Percentiles rank a stretch among this genome's conserved stretches.
phyloP scores from a whole-genome alignment of 2,113 vertebrate genomes.

The Guaruba guarouba region DNA sequence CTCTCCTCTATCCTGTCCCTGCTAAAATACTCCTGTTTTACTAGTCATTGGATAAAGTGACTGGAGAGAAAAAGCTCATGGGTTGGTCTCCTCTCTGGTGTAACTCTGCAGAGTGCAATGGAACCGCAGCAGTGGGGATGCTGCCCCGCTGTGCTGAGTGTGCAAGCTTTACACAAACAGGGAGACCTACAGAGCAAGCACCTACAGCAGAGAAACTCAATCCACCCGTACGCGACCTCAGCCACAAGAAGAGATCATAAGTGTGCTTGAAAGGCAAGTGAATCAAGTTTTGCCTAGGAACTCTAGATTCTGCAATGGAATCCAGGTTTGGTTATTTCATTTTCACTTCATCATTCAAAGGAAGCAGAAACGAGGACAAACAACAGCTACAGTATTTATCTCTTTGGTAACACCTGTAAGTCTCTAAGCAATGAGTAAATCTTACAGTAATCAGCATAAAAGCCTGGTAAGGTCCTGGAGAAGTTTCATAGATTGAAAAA shows the following conservation, averaged over 20 bases:
- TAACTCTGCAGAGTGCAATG: not conserved
- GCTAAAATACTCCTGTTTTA: not conserved
- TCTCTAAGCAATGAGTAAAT: not conserved
- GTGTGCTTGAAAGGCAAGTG: constrained; percentile 40
- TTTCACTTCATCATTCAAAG: not conserved
- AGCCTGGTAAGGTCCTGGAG: not conserved
- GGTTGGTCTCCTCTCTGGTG: not conserved
- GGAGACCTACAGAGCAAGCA: not conserved
- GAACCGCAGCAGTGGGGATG: not conserved
- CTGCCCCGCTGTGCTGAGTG: not conserved
- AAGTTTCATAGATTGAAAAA: not conserved
- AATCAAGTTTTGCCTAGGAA: not conserved
- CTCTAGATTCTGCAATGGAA: not conserved
- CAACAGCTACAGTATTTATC: constrained; percentile 5
- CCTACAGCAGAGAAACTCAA: not conserved
- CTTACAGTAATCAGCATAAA: not conserved
- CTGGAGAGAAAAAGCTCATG: not conserved
- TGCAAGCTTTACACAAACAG: not conserved
- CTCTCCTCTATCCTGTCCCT: not conserved
- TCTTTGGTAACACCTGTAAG: constrained; percentile 46
- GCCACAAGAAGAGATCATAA: not conserved
- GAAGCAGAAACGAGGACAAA: not conserved
- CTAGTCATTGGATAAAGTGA: not conserved
- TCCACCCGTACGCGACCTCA: not conserved
- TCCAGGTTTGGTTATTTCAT: constrained; percentile 3